These are phyloP conservation scores for Brassicogethes aeneus DNA, from an alignment of 2,888 invertebrate species.

Conservation along the genomic window DNA sequence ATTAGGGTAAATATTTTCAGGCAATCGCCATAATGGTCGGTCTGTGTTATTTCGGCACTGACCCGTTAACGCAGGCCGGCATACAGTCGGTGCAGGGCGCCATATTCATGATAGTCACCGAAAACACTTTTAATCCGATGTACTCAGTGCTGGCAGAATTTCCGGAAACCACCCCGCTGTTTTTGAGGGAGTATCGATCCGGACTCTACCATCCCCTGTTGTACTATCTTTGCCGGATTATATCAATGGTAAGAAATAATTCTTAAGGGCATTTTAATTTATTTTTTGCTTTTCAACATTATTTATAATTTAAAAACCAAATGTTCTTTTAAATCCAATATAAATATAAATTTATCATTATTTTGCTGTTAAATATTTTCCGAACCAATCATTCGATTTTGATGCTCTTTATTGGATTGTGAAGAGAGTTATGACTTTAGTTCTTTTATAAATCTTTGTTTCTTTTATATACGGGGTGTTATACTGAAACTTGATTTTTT, in stretches of 20 bases:
- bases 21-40: conserved; percentile 71
- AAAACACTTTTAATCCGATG: conserved; percentile 87
- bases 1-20: conserved; percentile 33
- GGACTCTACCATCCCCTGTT: conserved; percentile 72
- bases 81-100: conserved; percentile 85
- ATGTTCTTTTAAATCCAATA: not conserved
- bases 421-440: too few relatives aligned
- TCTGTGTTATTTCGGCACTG: conserved; percentile 72
- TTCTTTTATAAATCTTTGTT: too few relatives aligned
- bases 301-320: not conserved
- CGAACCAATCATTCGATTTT: too few relatives aligned
- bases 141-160: conserved; percentile 81
- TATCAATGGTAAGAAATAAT: conserved; percentile 65
- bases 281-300: conserved; percentile 2
- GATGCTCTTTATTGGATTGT: too few relatives aligned
- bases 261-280: conserved; percentile 40
- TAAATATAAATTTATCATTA: conserved; percentile 1
- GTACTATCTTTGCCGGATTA: conserved; percentile 72
- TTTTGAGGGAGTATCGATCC: conserved; percentile 71
- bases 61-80: conserved; percentile 64
- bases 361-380: too few relatives aligned
- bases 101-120: conserved; percentile 78
- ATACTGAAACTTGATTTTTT: too few relatives aligned
- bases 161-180: conserved; percentile 70
- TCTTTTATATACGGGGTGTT: too few relatives aligned